Base-by-base conservation (phyloP, 2,888 invertebrate species). In the Pristionchus exspectatus region DNA sequence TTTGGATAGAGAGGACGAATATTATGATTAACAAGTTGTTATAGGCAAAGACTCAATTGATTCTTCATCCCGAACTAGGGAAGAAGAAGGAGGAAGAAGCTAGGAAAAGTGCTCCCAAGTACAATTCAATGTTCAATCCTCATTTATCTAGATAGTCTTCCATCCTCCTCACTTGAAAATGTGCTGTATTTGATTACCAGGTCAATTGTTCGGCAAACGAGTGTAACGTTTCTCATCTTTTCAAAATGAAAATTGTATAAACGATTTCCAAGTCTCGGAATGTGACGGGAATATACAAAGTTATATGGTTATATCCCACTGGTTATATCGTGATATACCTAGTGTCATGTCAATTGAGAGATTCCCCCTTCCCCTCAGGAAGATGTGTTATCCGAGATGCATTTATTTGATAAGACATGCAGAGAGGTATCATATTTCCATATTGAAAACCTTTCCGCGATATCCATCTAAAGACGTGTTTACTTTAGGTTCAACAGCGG, bases 111-210 rank as follows among this genome's bases (percentile, higher is more conserved):
- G 96, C 96, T 92, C 97, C 97, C 94, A 97, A 97, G 95, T 99
- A 99, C 95, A 98, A 98, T 96, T 98, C 98, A 4, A 98, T 98
- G 95, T 99, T 98, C 95, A 98, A 98, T 96, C 99, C 99, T 56
- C 95, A 96, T 83, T 93, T 96, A 89, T 96, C 95, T 7, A 81
- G 91, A 66, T 90, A 90, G 84, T n/a, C 3, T 83, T 21, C 18
- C 44, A 2, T 33, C 44, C 10, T 50, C 44, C 44, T 10, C 5
- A 50, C 44, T 50, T 50, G 44, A 50, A 9, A 50, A 50, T 50
- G 44, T 50, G 44, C 12, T 50, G 44, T 50, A 50, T 44, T 44
- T 5, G 44, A 44, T n/a, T 38, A 38, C 10, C 44, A 50, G 4
- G 44, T 7, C 44, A 10, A 3, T 7, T 50, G 12, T 50, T 50